phyloP scores from a whole-genome alignment of 2,797 vertebrate genomes.

The Anguilla anguilla region DNA sequence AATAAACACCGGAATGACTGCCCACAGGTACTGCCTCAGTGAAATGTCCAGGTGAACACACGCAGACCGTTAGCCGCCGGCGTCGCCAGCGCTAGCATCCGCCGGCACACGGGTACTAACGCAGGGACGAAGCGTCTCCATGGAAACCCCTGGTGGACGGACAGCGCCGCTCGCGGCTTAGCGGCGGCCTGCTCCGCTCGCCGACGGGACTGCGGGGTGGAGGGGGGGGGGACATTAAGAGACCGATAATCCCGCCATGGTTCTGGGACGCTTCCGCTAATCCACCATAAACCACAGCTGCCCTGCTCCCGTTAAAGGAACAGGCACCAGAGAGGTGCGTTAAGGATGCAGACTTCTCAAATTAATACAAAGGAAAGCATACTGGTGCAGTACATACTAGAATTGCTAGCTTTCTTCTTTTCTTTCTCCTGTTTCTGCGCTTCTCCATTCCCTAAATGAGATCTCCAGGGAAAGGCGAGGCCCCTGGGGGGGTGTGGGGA shows the following conservation, averaged over 20 bases:
- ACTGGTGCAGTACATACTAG: background rate
- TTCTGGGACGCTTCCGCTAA: conserved; percentile 17
- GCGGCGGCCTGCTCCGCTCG: background rate
- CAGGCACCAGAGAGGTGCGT: background rate
- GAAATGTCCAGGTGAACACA: background rate
- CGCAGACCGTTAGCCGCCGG: no score
- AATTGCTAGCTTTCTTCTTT: background rate
- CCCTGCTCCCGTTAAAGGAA: background rate
- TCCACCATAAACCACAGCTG: conserved; percentile 15
- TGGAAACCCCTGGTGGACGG: background rate
- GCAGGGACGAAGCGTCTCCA: background rate
- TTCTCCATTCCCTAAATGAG: background rate
- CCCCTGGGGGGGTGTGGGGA: no score
- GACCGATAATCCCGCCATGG: conserved; percentile 31
- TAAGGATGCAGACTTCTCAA: background rate
- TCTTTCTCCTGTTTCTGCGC: background rate
- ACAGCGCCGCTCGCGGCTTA: background rate
- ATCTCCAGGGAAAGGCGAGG: background rate
- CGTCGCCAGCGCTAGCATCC: background rate
- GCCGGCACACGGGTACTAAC: background rate
- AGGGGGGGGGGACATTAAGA: conserved; percentile 19
- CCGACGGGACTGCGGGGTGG: background rate
- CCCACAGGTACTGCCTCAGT: background rate
- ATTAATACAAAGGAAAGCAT: background rate
- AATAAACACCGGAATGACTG: conserved; percentile 7